Conservation (phyloP, 2,888 invertebrate species). For the Drymonia ruficornis region DNA sequence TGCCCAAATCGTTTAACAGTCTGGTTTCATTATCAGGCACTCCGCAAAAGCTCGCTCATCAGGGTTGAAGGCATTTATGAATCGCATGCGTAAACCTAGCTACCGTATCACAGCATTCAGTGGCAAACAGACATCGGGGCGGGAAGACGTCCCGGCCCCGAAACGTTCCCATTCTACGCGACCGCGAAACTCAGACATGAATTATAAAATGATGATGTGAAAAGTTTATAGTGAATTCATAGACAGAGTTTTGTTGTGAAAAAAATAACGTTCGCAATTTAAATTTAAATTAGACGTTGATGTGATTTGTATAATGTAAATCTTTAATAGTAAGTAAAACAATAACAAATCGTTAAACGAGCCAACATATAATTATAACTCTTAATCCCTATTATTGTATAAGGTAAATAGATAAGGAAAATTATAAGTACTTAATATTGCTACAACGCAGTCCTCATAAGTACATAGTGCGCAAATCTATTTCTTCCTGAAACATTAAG, state of each 20-base stretch:
- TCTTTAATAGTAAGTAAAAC: not conserved
- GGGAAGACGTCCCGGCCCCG: conserved; percentile 54
- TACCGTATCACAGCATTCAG: conserved; percentile 66
- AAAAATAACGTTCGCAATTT: conserved; percentile 12
- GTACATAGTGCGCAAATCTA: not conserved
- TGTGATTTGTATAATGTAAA: not conserved
- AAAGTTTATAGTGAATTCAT: not conserved
- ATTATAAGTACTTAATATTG: no score
- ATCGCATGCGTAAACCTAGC: conserved; percentile 76
- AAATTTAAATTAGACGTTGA: not conserved
- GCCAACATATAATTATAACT: not conserved
- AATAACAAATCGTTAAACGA: not conserved
- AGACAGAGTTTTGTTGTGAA: not conserved
- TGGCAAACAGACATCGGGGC: conserved; percentile 53
- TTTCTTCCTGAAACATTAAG: conserved; percentile 9
- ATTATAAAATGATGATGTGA: not conserved
- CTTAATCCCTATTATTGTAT: not conserved
- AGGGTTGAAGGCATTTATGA: conserved; percentile 62
- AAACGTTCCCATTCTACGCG: conserved; percentile 35
- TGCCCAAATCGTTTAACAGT: conserved; percentile 62
- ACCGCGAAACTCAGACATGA: conserved; percentile 38
- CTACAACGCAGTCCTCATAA: no score
- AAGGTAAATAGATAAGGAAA: not conserved
- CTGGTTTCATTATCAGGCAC: conserved; percentile 70
- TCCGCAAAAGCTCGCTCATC: conserved; percentile 61